Conservation (phyloP, 2,113 vertebrate species). For the Salvator merianae region DNA sequence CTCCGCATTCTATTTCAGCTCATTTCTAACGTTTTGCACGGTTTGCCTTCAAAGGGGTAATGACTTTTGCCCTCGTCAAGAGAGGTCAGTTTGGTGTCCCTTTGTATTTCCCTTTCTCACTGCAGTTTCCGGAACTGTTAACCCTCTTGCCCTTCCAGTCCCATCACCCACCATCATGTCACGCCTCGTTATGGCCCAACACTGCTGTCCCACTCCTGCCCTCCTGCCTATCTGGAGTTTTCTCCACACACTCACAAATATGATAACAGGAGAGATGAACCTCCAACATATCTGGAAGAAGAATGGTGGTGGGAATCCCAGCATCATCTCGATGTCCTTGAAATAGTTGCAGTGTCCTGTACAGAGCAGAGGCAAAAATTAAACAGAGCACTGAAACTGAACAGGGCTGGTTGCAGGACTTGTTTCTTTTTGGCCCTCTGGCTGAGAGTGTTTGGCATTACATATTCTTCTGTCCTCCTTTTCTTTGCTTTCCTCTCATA, state of each 20-base stretch:
- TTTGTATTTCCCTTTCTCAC: too few relatives aligned
- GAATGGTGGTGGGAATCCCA: conserved; percentile 93
- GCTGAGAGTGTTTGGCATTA: background rate
- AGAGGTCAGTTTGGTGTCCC: too few relatives aligned
- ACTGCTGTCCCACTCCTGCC: background rate
- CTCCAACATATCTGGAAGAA: conserved; percentile 99
- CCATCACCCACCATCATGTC: background rate
- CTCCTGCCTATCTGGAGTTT: background rate
- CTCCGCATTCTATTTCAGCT: too few relatives aligned
- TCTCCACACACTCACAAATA: conserved; percentile 81
- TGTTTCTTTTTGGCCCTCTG: background rate
- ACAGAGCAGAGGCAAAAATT: background rate
- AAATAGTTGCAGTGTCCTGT: conserved; percentile 95
- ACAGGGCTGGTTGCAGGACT: background rate
- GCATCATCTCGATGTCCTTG: conserved; percentile 98
- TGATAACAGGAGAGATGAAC: conserved; percentile 94
- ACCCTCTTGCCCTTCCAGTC: background rate
- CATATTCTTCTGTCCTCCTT: background rate
- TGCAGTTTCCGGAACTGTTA: too few relatives aligned
- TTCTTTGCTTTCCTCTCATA: background rate
- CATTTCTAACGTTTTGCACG: too few relatives aligned
- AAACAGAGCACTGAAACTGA: background rate
- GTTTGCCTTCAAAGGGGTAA: too few relatives aligned
- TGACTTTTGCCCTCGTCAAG: too few relatives aligned
- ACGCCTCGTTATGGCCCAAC: background rate